Conservation (phyloP, 2,888 invertebrate species). For the Scaptomyza cyrtandrae region DNA sequence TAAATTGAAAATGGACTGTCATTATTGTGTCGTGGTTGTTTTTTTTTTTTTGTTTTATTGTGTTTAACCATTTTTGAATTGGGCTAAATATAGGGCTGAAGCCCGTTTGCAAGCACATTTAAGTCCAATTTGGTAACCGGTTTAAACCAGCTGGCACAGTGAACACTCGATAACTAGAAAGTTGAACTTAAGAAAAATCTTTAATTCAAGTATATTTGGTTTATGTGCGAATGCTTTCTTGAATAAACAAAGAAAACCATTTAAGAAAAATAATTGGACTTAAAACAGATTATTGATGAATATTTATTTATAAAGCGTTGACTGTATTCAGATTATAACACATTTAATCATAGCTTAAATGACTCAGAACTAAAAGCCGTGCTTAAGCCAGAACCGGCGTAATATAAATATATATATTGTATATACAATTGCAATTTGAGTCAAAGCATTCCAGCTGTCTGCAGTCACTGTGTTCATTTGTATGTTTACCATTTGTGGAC, state of each 20-base stretch:
- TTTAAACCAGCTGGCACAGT: conserved; percentile 9
- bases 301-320: background rate
- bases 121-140: conserved; percentile 1
- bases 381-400: conserved; percentile 10
- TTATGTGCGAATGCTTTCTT: too few species aligned
- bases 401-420: conserved; percentile 5
- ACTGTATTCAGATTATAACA: background rate
- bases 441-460: background rate
- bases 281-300: background rate
- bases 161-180: background rate
- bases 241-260: too few species aligned
- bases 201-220: too few species aligned
- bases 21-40: background rate
- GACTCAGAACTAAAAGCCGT: conserved; percentile 9
- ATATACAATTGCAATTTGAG: conserved; percentile 13
- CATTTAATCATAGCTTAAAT: conserved; percentile 12
- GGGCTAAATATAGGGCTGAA: background rate
- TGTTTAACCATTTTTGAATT: background rate
- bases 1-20: background rate
- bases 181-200: too few species aligned
- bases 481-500: conserved; percentile 24
- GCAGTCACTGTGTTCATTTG: conserved; percentile 9
- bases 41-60: conserved; percentile 12
- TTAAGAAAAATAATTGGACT: too few species aligned
- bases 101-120: conserved; percentile 1